Evolutionary conservation across 2,888 invertebrate genomes (phyloP).

Genomic region (Caradrina clavipalpis): DNA sequence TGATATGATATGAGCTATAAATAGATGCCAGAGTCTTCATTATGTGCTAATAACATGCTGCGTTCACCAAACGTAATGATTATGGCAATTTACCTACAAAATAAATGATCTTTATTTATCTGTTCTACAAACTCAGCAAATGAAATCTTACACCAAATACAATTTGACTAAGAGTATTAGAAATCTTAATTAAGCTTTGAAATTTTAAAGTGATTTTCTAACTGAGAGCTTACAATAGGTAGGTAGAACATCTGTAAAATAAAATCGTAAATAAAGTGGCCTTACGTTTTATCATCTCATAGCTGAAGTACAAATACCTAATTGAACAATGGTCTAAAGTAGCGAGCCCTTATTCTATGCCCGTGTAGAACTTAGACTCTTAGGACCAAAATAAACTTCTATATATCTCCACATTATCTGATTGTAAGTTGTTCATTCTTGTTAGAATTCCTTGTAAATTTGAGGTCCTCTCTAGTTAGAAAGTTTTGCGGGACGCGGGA

Average conservation of each 20-base stretch:
- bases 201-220: no score
- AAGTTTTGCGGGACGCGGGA: conserved; percentile 49
- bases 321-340: background rate
- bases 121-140: no score
- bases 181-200: no score
- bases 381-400: conserved; percentile 39
- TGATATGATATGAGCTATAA: conserved; percentile 16
- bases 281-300: background rate
- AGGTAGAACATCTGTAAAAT: no score
- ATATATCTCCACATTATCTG: conserved; percentile 37
- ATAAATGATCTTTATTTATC: no score
- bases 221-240: no score
- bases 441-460: conserved; percentile 42
- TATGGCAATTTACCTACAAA: background rate
- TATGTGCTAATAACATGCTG: background rate
- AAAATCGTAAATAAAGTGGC: no score
- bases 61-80: background rate
- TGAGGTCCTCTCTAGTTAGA: conserved; percentile 44
- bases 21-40: background rate
- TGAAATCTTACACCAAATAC: no score
- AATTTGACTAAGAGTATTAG: no score
- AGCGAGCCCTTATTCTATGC: conserved; percentile 22
- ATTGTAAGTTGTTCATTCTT: conserved; percentile 52
- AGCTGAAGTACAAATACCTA: background rate
- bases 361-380: conserved; percentile 18